These are phyloP conservation scores for Bungarus multicinctus DNA, from an alignment of 2,113 vertebrate genomes.

Conservation along the genomic window DNA sequence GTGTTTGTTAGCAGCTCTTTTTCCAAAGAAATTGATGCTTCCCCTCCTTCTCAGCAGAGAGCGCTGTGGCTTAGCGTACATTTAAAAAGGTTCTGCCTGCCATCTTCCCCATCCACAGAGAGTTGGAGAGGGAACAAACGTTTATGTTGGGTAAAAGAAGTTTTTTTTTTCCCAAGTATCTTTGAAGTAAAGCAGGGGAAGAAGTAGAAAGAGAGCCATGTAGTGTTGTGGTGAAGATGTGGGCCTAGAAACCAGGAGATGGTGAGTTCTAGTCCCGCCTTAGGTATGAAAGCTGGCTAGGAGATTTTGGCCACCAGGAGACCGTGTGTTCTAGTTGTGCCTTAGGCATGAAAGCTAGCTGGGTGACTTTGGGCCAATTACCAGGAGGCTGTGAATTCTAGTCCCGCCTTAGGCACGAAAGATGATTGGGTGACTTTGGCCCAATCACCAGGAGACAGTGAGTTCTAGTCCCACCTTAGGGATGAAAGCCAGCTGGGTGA, in stretches of 20 bases:
- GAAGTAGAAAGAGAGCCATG: neutral
- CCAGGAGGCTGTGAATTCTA: no score
- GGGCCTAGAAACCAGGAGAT: neutral
- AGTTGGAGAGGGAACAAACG: neutral
- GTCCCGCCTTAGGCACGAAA: no score
- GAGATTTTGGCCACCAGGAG: neutral
- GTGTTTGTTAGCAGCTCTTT: neutral
- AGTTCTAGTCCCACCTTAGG: no score
- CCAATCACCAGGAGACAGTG: no score
- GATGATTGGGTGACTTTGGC: accelerated
- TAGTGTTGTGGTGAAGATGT: neutral
- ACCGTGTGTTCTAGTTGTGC: neutral
- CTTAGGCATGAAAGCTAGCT: neutral
- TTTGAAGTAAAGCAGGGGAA: neutral
- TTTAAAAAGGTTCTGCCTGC: neutral
- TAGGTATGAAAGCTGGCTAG: accelerated
- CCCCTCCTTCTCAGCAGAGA: neutral
- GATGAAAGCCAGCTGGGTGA: no score
- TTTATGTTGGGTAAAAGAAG: neutral
- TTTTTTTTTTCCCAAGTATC: neutral
- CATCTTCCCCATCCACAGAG: neutral
- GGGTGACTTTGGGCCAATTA: neutral
- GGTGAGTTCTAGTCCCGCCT: no score
- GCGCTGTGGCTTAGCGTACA: neutral
- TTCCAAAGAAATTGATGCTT: neutral